Percentiles rank a stretch among this genome's conserved stretches.
Conservation (phyloP, 1,140 invertebrate species). For the Littorina saxatilis region DNA sequence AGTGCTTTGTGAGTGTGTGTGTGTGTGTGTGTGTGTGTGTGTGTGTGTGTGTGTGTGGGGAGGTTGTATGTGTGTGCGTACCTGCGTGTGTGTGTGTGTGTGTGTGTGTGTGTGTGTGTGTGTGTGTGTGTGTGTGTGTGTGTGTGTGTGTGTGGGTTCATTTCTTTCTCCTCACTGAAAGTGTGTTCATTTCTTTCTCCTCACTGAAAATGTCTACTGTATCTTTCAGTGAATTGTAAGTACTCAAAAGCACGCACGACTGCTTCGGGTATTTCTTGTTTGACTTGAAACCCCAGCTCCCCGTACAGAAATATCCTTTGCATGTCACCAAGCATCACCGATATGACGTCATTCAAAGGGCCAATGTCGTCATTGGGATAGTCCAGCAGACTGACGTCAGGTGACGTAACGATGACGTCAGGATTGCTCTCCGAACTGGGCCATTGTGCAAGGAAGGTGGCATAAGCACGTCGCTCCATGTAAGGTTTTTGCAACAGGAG, state of each 20-base stretch:
- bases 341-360: conserved; percentile 38
- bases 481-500: conserved; percentile 65
- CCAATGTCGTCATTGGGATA: conserved; percentile 62
- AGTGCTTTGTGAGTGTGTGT: too few species aligned
- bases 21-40: too few species aligned
- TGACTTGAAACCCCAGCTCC: conserved; percentile 1
- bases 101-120: too few species aligned
- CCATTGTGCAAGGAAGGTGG: conserved; percentile 68
- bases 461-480: conserved; percentile 61
- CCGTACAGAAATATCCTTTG: conserved; percentile 18
- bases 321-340: conserved; percentile 20
- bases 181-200: not conserved
- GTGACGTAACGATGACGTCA: conserved; percentile 54
- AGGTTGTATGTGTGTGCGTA: too few species aligned
- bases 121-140: too few species aligned
- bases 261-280: not conserved
- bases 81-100: too few species aligned
- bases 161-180: not conserved
- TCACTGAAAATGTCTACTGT: conserved; percentile 14
- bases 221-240: not conserved
- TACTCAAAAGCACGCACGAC: not conserved
- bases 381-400: conserved; percentile 50
- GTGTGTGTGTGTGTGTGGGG: too few species aligned
- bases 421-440: conserved; percentile 27
- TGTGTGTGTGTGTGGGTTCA: not conserved